phyloP scores from a whole-genome alignment of 1,140 invertebrate genomes.

The Rhyacophila brunnea region DNA sequence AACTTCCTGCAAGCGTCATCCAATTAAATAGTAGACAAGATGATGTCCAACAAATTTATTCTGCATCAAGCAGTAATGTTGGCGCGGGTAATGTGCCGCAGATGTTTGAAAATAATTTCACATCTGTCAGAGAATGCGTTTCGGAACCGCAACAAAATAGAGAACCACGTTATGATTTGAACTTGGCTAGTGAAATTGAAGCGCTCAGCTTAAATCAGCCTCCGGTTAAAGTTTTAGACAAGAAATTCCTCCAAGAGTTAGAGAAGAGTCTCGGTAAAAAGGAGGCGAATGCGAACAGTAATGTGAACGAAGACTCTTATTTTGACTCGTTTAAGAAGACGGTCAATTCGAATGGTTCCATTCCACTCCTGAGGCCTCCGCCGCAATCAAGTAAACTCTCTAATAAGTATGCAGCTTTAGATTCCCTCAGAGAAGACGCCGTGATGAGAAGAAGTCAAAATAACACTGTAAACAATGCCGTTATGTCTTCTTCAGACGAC shows the following conservation, averaged over 20 bases:
- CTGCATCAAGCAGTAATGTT: neutral
- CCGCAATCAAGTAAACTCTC: constrained; percentile 29
- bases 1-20: neutral
- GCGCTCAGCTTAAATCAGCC: constrained; percentile 16
- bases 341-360: constrained; percentile 5
- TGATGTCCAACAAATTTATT: neutral
- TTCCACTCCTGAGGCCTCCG: constrained; percentile 20
- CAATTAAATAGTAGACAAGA: neutral
- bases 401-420: constrained; percentile 30
- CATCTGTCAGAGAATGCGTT: constrained; percentile 6
- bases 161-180: neutral
- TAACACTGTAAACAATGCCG: constrained; percentile 7
- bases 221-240: constrained; percentile 26
- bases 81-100: neutral
- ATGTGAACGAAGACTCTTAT: constrained; percentile 18
- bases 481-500: constrained; percentile 12
- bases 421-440: constrained; percentile 19
- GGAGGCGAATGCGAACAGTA: constrained; percentile 32
- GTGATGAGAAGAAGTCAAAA: neutral
- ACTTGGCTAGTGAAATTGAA: constrained; percentile 16
- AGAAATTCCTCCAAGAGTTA: constrained; percentile 33
- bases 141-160: neutral
- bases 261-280: constrained; percentile 34
- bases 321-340: neutral
- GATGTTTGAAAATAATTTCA: constrained; percentile 23